Percentiles rank a stretch among this genome's conserved stretches.
Evolutionary conservation across 2,888 invertebrate species (phyloP).

Genomic region (Thyatira batis): DNA sequence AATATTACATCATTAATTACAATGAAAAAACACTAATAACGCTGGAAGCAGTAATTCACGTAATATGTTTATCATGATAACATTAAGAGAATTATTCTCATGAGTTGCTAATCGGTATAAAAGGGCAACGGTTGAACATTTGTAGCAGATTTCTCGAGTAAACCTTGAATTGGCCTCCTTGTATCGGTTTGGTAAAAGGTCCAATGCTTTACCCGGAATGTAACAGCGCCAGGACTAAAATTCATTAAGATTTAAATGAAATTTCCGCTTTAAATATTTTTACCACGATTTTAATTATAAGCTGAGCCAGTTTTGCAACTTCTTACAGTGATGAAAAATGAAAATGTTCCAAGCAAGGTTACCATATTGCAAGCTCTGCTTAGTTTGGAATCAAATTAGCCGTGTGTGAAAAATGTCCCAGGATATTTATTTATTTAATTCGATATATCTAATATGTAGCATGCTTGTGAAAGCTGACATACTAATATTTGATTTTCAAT

Average conservation of each 20-base stretch:
- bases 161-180: background rate
- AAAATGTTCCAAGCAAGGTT: no score
- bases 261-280: background rate
- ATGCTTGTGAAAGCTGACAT: no score
- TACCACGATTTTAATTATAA: background rate
- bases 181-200: background rate
- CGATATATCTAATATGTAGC: no score
- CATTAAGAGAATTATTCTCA: constrained; percentile 20
- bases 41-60: background rate
- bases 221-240: background rate
- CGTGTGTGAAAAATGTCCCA: no score
- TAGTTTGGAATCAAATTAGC: no score
- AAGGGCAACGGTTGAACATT: constrained; percentile 12
- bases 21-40: constrained; percentile 2
- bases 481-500: no score
- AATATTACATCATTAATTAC: background rate
- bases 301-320: background rate
- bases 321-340: no score
- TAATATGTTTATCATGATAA: constrained; percentile 11
- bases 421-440: no score
- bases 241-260: background rate
- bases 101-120: constrained; percentile 20
- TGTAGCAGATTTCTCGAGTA: constrained; percentile 6
- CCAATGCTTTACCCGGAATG: background rate
- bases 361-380: no score